These are phyloP conservation scores for Mirounga angustirostris DNA, from an alignment of 2,113 vertebrate species.

Conservation along the genomic window DNA sequence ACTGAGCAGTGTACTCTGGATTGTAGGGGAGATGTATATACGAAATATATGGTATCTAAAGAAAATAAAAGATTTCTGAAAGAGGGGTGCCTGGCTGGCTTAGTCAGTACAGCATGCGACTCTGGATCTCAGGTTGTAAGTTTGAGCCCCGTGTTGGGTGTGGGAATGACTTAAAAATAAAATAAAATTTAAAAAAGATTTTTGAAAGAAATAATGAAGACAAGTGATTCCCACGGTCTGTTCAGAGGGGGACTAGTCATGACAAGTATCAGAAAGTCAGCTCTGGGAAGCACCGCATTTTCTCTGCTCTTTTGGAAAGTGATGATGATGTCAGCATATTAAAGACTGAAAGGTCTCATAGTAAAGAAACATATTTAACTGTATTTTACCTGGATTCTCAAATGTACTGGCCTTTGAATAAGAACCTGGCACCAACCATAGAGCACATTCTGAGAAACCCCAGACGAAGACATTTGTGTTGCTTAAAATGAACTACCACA, in stretches of 20 bases:
- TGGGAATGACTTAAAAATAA: neutral
- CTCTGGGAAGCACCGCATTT: neutral
- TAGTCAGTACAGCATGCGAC: neutral
- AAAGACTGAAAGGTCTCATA: neutral
- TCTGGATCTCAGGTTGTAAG: neutral
- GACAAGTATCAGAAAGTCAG: neutral
- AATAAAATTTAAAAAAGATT: neutral
- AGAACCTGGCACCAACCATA: neutral
- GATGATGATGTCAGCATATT: neutral
- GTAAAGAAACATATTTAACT: neutral
- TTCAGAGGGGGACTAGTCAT: neutral
- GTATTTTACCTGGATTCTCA: constrained; percentile 32
- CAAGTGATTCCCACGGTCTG: neutral
- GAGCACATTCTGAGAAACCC: constrained; percentile 10
- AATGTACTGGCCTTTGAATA: neutral
- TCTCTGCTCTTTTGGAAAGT: neutral
- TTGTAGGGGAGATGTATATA: neutral
- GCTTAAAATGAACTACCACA: neutral
- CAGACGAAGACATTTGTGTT: neutral
- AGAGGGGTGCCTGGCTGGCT: neutral
- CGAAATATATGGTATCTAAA: neutral
- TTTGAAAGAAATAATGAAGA: constrained; percentile 28
- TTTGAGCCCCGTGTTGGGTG: neutral
- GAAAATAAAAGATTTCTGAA: constrained; percentile 10
- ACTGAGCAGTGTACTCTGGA: neutral